A percentile compares a stretch with the other conserved stretches of the same genome.
These are phyloP conservation scores for Chondrilla cf. caribensis DNA, from an alignment of 37 sponge, comb jelly and placozoan species.

Conservation along the genomic window DNA sequence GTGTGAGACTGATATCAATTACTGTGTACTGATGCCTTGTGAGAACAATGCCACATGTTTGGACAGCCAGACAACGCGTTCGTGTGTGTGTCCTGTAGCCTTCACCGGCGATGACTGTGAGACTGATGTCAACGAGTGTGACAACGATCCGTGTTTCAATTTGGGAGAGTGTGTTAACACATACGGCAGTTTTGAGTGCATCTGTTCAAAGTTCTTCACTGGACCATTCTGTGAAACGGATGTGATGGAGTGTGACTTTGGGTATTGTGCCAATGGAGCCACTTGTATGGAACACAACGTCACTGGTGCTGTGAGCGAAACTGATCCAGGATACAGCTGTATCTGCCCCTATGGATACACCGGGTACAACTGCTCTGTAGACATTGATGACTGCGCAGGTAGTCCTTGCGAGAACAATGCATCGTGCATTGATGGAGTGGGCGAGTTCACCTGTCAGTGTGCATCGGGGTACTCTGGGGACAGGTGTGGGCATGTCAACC, in stretches of 20 bases:
- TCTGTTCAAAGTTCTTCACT: slow-evolving; percentile 21
- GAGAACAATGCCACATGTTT: slow-evolving; percentile 18
- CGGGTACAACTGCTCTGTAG: slow-evolving; percentile 13
- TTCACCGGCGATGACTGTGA: slow-evolving; percentile 21
- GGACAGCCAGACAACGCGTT: background rate
- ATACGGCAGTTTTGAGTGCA: slow-evolving; percentile 26
- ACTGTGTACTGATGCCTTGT: slow-evolving; percentile 26
- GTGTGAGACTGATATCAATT: slow-evolving; percentile 32
- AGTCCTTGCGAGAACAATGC: slow-evolving; percentile 46
- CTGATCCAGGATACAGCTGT: slow-evolving; percentile 10
- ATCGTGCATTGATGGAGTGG: slow-evolving; percentile 43
- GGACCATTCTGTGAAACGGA: background rate
- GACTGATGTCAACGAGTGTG: slow-evolving; percentile 33
- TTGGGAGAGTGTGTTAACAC: background rate
- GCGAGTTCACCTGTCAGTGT: slow-evolving; percentile 45
- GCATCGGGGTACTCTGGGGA: slow-evolving; percentile 45
- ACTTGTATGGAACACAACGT: slow-evolving; percentile 4
- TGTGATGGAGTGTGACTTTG: slow-evolving; percentile 4
- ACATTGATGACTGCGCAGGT: slow-evolving; percentile 40
- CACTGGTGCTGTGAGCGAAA: background rate
- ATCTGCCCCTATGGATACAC: slow-evolving; percentile 11
- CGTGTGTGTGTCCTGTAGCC: slow-evolving; percentile 1
- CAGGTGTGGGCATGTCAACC: slow-evolving; percentile 25
- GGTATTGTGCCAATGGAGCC: slow-evolving; percentile 24
- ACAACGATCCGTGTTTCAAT: background rate